Evolutionary conservation across 2,113 vertebrate genomes (phyloP).

Genomic region (Atlantisia rogersi): DNA sequence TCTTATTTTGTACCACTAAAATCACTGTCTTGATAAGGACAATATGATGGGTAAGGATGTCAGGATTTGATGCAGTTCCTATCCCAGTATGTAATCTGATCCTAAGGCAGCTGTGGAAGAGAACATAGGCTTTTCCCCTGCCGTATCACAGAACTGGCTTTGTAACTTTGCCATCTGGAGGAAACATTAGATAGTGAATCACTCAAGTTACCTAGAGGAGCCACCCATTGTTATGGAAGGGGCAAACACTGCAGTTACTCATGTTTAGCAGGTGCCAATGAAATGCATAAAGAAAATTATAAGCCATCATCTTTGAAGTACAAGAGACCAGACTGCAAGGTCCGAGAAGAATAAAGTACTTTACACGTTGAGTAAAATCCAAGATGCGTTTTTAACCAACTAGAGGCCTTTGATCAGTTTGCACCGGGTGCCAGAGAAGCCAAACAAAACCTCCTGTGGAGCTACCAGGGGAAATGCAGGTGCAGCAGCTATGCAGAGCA

Average conservation of each 20-base stretch:
- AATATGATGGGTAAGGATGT: neutral
- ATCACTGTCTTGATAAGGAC: neutral
- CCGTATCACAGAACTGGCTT: constrained; percentile 12
- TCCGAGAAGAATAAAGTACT: constrained; percentile 21
- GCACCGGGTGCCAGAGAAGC: neutral
- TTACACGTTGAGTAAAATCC: constrained; percentile 37
- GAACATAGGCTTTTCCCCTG: neutral
- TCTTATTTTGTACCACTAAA: neutral
- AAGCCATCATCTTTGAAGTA: constrained; percentile 61
- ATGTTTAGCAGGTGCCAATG: constrained; percentile 58
- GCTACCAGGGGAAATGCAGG: constrained; percentile 53
- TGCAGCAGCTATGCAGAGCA: constrained; percentile 11
- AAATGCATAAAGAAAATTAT: constrained; percentile 45
- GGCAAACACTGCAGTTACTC: neutral
- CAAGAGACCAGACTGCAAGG: neutral
- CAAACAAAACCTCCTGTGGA: constrained; percentile 57
- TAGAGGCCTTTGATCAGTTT: constrained; percentile 53
- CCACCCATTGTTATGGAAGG: constrained; percentile 18
- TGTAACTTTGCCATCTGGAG: constrained; percentile 64
- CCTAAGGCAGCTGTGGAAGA: constrained; percentile 37
- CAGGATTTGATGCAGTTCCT: constrained; percentile 13
- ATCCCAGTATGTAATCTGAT: constrained; percentile 27
- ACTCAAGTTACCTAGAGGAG: constrained; percentile 31
- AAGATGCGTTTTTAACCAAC: constrained; percentile 4
- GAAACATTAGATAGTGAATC: constrained; percentile 58